A percentile compares a stretch with the other conserved stretches of the same genome.
Conservation (phyloP, 2,113 vertebrate species). For the Cairina moschata region DNA sequence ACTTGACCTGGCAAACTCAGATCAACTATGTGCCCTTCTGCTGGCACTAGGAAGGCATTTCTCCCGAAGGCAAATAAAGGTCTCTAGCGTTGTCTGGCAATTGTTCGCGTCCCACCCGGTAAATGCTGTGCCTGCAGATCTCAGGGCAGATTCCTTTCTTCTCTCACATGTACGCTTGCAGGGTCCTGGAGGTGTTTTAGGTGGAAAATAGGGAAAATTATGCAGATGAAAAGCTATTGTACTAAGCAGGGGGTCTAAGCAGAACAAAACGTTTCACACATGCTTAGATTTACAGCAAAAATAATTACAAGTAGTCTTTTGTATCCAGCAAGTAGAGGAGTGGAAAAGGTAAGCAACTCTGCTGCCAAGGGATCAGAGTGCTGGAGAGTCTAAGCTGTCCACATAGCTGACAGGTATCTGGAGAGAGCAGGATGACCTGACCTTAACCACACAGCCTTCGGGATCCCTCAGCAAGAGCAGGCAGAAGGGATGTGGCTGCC, state of each 20-base stretch:
- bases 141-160: not conserved
- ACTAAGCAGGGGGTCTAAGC: no score
- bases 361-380: not conserved
- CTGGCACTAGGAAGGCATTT: not conserved
- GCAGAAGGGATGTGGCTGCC: not conserved
- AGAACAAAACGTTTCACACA: no score
- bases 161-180: not conserved
- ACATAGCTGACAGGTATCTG: not conserved
- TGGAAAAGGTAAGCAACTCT: not conserved
- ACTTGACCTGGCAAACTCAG: not conserved
- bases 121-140: not conserved
- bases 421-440: not conserved
- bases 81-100: not conserved
- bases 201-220: not conserved
- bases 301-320: not conserved
- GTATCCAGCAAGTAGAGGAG: not conserved
- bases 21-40: not conserved
- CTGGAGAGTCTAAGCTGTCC: not conserved
- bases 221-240: not conserved
- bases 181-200: not conserved
- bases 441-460: not conserved
- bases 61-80: conserved; percentile 15
- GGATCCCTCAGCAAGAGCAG: not conserved
- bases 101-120: not conserved
- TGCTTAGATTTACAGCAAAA: not conserved